Evolutionary conservation across 2,888 invertebrate genomes (phyloP), one percentile per base, ranked within the genome.

Genomic region (Tenthredo amoena): DNA sequence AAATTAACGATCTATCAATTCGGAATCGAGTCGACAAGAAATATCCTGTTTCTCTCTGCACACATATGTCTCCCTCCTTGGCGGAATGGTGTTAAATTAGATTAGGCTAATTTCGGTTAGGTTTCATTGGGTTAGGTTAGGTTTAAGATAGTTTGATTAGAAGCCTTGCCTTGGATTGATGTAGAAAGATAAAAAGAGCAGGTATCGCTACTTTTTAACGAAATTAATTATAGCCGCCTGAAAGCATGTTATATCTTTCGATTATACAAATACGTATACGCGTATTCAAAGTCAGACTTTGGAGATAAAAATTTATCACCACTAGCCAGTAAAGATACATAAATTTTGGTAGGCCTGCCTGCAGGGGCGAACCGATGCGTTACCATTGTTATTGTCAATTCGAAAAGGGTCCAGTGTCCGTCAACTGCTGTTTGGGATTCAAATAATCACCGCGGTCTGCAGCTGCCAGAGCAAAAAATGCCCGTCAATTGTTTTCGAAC

Each of bases 361-460:
- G 79, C 55, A 62, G 40, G 85, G 68, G 40, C 85, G 12, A 47
- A 47, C 18, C 85, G 68, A 83, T 65, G 83, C 68, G 71, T 71
- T 71, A 68, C 68, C 83, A 83, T 83, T 68, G 83, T 83, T 65
- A 83, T 85, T 85, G 55, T 55, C 85, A 82, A 85, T 81, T 85
- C 68, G 79, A 85, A 85, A 81, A 85, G 85, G 72, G 81, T 79
- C 85, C 85, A 55, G 85, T 85, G 85, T 85, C 85, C 85, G 81
- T 81, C 81, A 84, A 74, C 74, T 34, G 84, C 47, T 76, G 81
- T 71, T 71, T 65, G 85, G 85, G 85, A 85, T 85, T 82, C 68
- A 40, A 85, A 85, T 85, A 85, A 85, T 79, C 85, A 81, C 81
- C 79, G 85, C 85, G 85, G 85, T 71, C 81, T 55, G 85, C 85